Evolutionary conservation across 2,113 vertebrate genomes (phyloP).

Genomic region (Sinocyclocheilus rhinocerous): DNA sequence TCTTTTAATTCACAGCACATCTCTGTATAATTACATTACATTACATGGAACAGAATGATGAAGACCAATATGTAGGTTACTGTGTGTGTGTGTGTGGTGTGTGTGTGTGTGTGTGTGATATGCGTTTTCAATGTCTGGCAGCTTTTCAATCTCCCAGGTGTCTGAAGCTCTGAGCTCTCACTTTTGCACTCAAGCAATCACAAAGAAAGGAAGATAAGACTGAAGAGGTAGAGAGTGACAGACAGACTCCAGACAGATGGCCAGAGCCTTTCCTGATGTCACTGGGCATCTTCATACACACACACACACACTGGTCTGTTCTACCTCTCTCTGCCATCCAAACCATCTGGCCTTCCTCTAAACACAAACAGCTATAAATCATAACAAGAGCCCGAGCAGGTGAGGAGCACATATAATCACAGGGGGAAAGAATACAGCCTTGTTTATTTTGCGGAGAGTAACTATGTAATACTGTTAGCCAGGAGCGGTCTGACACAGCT

Average conservation of each 20-base stretch:
- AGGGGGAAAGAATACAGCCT: not conserved
- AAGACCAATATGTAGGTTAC: not conserved
- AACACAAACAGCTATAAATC: constrained; percentile 12
- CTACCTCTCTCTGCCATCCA: constrained; percentile 8
- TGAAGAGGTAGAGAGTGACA: not conserved
- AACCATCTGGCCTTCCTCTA: constrained; percentile 26
- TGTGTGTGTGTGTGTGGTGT: not conserved
- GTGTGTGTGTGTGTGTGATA: not conserved
- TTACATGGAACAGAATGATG: not conserved
- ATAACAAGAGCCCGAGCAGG: not conserved
- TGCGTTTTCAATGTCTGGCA: not conserved
- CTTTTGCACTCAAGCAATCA: constrained; percentile 2
- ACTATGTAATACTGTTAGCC: constrained; percentile 5
- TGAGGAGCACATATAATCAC: constrained; percentile 1
- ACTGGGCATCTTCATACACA: not conserved
- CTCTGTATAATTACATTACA: not conserved
- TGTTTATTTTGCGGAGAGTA: not conserved
- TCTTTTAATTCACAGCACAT: constrained; percentile 19
- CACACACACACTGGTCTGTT: not conserved
- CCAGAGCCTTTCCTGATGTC: constrained; percentile 2
- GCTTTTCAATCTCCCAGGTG: constrained; percentile 15
- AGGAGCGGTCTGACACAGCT: not conserved
- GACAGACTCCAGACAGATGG: constrained; percentile 20
- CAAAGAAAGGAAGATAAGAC: not conserved
- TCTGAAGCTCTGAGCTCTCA: not conserved